Conservation (phyloP, 2,888 invertebrate species). For the Bembecia ichneumoniformis region DNA sequence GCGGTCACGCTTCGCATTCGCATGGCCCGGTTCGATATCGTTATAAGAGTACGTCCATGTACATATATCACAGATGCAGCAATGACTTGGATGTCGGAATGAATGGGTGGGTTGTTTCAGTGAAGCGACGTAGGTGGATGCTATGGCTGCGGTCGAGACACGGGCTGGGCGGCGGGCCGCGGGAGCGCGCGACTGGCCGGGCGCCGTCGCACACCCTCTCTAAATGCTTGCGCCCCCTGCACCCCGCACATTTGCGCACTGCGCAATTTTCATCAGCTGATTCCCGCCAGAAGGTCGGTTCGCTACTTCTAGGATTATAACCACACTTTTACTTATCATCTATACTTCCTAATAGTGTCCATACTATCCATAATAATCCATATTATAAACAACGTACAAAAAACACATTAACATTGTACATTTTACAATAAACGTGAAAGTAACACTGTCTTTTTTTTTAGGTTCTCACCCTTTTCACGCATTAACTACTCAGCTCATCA, state of each 20-base stretch:
- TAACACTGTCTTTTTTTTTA: no score
- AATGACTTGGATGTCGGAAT: constrained; percentile 10
- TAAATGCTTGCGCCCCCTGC: constrained; percentile 20
- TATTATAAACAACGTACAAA: no score
- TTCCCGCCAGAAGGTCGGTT: constrained; percentile 65
- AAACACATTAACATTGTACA: no score
- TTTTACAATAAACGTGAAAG: no score
- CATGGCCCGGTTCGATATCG: constrained; percentile 16
- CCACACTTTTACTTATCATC: constrained; percentile 29
- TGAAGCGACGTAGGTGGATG: constrained; percentile 7
- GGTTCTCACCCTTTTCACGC: no score
- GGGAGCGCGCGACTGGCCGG: constrained; percentile 38
- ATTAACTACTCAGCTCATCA: no score
- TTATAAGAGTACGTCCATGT: constrained; percentile 16
- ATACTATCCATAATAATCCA: not conserved
- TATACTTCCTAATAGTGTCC: not conserved
- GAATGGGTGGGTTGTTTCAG: not conserved
- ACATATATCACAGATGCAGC: constrained; percentile 43
- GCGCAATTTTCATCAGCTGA: constrained; percentile 70
- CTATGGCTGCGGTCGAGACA: constrained; percentile 12
- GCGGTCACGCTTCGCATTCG: constrained; percentile 17
- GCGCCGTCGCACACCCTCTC: constrained; percentile 37
- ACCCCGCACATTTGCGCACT: constrained; percentile 64
- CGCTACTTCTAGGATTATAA: constrained; percentile 25
- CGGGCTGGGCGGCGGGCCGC: constrained; percentile 18